Percentiles rank a stretch among this genome's conserved stretches.
Evolutionary conservation across 2,888 invertebrate species (phyloP).

Genomic region (Polymixis lichenea): DNA sequence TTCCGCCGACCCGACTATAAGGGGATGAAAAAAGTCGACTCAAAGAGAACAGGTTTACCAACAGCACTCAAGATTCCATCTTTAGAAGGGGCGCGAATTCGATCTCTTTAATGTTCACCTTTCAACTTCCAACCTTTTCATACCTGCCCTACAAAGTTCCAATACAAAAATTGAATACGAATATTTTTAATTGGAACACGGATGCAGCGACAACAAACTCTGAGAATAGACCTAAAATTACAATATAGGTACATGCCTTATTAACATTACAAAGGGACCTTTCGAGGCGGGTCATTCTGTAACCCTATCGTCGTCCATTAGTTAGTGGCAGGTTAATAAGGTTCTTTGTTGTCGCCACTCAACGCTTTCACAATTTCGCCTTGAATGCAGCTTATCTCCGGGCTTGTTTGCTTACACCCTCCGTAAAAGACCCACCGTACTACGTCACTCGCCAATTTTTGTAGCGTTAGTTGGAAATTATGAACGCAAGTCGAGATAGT

Average conservation of each 20-base stretch:
- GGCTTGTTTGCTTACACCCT: slow-evolving; percentile 83
- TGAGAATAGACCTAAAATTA: slow-evolving; percentile 76
- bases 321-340: slow-evolving; percentile 87
- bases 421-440: slow-evolving; percentile 76
- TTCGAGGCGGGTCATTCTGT: slow-evolving; percentile 77
- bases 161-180: slow-evolving; percentile 56
- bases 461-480: slow-evolving; percentile 83
- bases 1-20: slow-evolving; percentile 74
- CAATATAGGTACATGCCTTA: slow-evolving; percentile 71
- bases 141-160: slow-evolving; percentile 50
- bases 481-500: slow-evolving; percentile 74
- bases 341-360: slow-evolving; percentile 84
- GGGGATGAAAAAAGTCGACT: slow-evolving; percentile 79
- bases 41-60: slow-evolving; percentile 78
- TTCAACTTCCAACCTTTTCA: slow-evolving; percentile 60
- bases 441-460: slow-evolving; percentile 80
- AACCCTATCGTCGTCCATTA: slow-evolving; percentile 87
- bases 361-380: slow-evolving; percentile 85
- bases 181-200: slow-evolving; percentile 66
- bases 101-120: slow-evolving; percentile 76
- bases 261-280: slow-evolving; percentile 81
- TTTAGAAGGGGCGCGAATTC: slow-evolving; percentile 80
- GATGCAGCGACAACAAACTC: slow-evolving; percentile 59
- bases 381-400: slow-evolving; percentile 88
- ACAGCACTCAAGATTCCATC: slow-evolving; percentile 79